A percentile compares a stretch with the other conserved stretches of the same genome.
Conservation (phyloP, 2,113 vertebrate genomes). For the Fukomys damarensis region DNA sequence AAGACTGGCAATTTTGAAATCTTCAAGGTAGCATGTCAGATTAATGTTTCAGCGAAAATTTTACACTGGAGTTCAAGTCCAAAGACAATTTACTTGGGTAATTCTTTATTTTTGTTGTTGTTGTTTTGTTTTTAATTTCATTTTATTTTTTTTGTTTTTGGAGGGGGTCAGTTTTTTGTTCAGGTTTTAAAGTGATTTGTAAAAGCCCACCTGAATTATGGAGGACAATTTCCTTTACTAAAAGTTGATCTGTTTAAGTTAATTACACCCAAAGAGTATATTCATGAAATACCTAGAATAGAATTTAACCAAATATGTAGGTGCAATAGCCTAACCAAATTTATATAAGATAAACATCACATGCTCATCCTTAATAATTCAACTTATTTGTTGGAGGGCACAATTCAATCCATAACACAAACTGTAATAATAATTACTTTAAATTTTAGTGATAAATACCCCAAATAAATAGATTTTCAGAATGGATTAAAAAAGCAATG, state of each 20-base stretch:
- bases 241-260: neutral
- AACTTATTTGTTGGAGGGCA: neutral
- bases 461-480: neutral
- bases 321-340: neutral
- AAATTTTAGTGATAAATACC: neutral
- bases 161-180: neutral
- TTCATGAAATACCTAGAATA: neutral
- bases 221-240: neutral
- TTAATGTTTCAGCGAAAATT: neutral
- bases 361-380: neutral
- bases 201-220: neutral
- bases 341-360: neutral
- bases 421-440: neutral
- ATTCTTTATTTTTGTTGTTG: neutral
- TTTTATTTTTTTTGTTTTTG: neutral
- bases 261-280: neutral
- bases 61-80: neutral
- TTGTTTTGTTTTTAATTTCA: neutral
- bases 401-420: neutral
- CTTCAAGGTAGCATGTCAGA: neutral
- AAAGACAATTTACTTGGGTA: neutral
- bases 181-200: neutral
- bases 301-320: neutral
- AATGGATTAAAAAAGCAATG: neutral
- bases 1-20: neutral